A percentile compares a stretch with the other conserved stretches of the same genome.
Evolutionary conservation across 2,113 vertebrate species (phyloP).

Genomic region (Trinectes maculatus): DNA sequence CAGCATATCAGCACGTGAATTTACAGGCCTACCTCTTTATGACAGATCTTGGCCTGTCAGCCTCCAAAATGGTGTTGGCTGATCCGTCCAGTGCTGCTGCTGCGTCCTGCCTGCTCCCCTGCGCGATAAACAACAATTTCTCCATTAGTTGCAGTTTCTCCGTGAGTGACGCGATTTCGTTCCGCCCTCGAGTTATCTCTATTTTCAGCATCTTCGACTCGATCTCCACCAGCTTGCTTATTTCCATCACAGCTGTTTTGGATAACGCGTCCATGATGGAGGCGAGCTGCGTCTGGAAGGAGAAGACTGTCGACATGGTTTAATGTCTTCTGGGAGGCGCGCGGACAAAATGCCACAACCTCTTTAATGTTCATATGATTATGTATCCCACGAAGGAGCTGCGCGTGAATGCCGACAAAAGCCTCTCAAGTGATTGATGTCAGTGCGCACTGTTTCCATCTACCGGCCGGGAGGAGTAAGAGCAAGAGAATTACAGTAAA

Average conservation of each 20-base stretch:
- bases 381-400: neutral
- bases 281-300: slow-evolving; percentile 78
- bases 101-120: slow-evolving; percentile 54
- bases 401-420: slow-evolving; percentile 12
- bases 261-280: slow-evolving; percentile 80
- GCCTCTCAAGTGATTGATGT: slow-evolving; percentile 1
- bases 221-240: slow-evolving; percentile 80
- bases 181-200: slow-evolving; percentile 78
- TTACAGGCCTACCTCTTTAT: slow-evolving; percentile 60
- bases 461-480: slow-evolving; percentile 51
- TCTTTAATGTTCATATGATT: neutral
- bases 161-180: slow-evolving; percentile 73
- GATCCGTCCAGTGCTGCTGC: slow-evolving; percentile 14
- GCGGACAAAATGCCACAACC: neutral
- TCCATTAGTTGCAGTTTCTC: slow-evolving; percentile 82
- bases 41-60: slow-evolving; percentile 34
- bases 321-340: neutral
- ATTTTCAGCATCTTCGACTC: slow-evolving; percentile 79
- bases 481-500: neutral
- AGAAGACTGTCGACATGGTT: slow-evolving; percentile 73
- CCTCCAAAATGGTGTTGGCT: slow-evolving; percentile 26
- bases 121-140: slow-evolving; percentile 71
- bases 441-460: slow-evolving; percentile 32
- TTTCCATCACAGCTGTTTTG: slow-evolving; percentile 79
- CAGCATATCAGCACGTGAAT: neutral